Percentiles rank a stretch among this genome's conserved stretches.
phyloP scores from a whole-genome alignment of 2,888 invertebrate genomes.

The Cetonia aurata region DNA sequence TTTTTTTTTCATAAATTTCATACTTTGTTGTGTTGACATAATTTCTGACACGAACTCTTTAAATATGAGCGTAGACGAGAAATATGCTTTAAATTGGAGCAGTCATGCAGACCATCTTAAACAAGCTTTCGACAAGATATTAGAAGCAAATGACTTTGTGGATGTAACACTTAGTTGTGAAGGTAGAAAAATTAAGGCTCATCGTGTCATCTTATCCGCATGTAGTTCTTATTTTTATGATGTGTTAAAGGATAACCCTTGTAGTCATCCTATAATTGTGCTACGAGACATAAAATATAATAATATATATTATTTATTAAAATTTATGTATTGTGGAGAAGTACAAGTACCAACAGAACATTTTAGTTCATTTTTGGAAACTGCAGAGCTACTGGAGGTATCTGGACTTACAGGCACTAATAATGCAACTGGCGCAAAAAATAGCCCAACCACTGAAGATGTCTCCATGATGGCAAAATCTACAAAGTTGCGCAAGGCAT shows the following conservation, averaged over 20 bases:
- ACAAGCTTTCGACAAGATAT: slow-evolving; percentile 82
- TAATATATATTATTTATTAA: slow-evolving; percentile 74
- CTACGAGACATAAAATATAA: slow-evolving; percentile 75
- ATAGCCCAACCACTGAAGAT: slow-evolving; percentile 65
- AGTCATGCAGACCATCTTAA: slow-evolving; percentile 86
- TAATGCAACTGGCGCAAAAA: slow-evolving; percentile 51
- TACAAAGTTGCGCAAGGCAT: no score
- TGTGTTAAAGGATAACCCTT: slow-evolving; percentile 73
- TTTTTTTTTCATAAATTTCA: no score
- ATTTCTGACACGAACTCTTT: background rate
- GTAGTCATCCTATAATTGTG: slow-evolving; percentile 78
- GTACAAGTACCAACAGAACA: slow-evolving; percentile 76
- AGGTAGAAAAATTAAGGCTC: slow-evolving; percentile 85
- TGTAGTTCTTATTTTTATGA: slow-evolving; percentile 82
- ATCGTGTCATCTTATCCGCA: slow-evolving; percentile 86
- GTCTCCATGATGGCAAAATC: slow-evolving; percentile 54
- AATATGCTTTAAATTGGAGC: slow-evolving; percentile 90
- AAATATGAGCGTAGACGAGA: slow-evolving; percentile 61
- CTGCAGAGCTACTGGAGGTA: slow-evolving; percentile 75
- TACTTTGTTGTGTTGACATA: no score
- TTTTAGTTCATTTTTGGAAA: slow-evolving; percentile 73
- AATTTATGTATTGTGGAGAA: slow-evolving; percentile 79
- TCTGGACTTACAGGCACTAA: slow-evolving; percentile 70
- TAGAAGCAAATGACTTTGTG: slow-evolving; percentile 77
- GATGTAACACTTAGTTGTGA: slow-evolving; percentile 90